Evolutionary conservation across 2,797 vertebrate species (phyloP).

Genomic region (Dendrocincla tyrannina): DNA sequence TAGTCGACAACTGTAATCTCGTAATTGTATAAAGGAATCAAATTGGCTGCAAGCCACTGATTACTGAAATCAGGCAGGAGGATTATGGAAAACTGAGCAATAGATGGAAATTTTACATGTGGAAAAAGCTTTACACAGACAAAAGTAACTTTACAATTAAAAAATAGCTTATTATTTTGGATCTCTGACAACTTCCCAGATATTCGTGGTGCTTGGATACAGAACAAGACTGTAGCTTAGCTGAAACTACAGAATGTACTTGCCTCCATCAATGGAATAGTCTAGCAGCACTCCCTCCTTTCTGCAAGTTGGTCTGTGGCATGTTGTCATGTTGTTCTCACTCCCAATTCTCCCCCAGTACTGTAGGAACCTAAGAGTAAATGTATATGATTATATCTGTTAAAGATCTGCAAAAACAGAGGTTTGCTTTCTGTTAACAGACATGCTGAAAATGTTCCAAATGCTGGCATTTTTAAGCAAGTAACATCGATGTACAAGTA

Average conservation of each 20-base stretch:
- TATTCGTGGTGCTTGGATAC: background rate
- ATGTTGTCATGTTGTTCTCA: conserved; percentile 94
- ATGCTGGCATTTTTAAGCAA: background rate
- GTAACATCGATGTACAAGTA: background rate
- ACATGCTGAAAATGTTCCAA: background rate
- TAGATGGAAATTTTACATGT: background rate
- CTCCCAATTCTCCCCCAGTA: conserved; percentile 98
- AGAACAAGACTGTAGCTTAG: background rate
- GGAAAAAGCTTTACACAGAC: background rate
- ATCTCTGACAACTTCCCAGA: background rate
- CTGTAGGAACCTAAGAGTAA: conserved; percentile 89
- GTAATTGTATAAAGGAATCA: background rate
- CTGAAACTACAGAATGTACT: background rate
- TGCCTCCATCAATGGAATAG: conserved; percentile 94
- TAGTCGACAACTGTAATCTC: background rate
- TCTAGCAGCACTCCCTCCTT: conserved; percentile 95
- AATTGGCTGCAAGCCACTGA: background rate
- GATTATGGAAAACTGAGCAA: background rate
- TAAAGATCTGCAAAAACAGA: background rate
- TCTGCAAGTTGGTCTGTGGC: conserved; percentile 91
- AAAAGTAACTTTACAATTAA: background rate
- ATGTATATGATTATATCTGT: background rate
- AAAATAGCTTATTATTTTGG: background rate
- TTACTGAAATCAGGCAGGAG: background rate
- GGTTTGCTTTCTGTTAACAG: background rate